A percentile compares a stretch with the other conserved stretches of the same genome.
These are phyloP conservation scores for Pollimyrus isidori DNA, from an alignment of 2,113 vertebrate genomes.

Conservation along the genomic window DNA sequence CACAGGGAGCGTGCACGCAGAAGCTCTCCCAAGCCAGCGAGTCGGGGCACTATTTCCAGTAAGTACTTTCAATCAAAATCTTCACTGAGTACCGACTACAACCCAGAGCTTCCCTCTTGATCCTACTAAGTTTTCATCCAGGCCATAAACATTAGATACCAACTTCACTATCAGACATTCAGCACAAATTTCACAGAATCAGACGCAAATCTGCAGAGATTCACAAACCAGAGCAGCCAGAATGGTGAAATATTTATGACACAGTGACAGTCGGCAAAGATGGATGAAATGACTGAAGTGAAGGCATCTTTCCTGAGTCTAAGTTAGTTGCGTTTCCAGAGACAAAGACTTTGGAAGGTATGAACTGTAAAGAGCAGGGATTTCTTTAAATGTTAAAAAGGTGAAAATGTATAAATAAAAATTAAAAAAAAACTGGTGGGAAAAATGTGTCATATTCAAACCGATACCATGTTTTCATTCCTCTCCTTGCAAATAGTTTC, in stretches of 20 bases:
- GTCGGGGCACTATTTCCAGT: not conserved
- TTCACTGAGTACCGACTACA: not conserved
- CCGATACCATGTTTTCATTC: not conserved
- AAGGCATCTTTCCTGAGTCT: not conserved
- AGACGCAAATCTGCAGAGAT: not conserved
- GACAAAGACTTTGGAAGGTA: not conserved
- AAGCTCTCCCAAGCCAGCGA: constrained; percentile 14
- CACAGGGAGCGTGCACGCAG: not conserved
- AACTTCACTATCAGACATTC: not conserved
- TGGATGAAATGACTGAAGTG: not conserved
- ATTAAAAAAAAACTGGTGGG: not conserved
- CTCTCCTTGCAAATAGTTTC: not conserved
- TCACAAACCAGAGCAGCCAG: constrained; percentile 2
- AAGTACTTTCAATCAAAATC: not conserved
- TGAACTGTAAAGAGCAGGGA: not conserved
- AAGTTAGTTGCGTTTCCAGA: not conserved
- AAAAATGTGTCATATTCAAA: not conserved
- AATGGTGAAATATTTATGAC: constrained; percentile 24
- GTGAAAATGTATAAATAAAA: not conserved
- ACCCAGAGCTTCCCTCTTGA: not conserved
- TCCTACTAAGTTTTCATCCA: not conserved
- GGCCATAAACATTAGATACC: not conserved
- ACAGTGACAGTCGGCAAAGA: constrained; percentile 21
- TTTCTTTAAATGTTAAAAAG: not conserved
- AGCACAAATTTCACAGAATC: not conserved